Evolutionary conservation across 2,113 vertebrate species (phyloP).

Genomic region (Rhea americana): DNA sequence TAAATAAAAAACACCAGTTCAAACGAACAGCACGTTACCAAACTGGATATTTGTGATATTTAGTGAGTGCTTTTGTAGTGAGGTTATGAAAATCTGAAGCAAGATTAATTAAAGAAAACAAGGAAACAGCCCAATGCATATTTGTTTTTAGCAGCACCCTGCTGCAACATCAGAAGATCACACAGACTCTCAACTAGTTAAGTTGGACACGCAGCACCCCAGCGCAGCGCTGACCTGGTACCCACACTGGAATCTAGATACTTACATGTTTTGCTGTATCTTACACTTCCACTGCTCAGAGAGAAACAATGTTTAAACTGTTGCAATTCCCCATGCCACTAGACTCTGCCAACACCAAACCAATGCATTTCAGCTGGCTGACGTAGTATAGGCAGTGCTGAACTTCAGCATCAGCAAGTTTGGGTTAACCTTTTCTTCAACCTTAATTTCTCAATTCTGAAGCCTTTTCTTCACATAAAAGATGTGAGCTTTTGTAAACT

Average conservation of each 20-base stretch:
- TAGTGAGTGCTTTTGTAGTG: neutral
- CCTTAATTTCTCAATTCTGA: neutral
- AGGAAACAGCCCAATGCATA: neutral
- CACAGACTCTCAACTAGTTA: accelerated
- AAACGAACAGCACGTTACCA: neutral
- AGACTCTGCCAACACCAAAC: neutral
- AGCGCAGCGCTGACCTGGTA: accelerated
- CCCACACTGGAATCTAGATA: neutral
- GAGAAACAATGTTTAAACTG: neutral
- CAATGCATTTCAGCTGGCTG: neutral
- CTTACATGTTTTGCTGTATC: neutral
- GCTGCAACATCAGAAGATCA: neutral
- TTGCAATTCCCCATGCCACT: neutral
- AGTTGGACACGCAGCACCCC: neutral
- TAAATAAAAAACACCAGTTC: neutral
- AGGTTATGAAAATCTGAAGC: neutral
- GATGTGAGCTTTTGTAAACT: neutral
- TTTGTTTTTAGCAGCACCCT: neutral
- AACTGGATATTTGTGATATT: neutral
- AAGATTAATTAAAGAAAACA: neutral
- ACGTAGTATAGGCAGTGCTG: neutral
- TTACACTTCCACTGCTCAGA: neutral
- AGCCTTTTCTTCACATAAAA: conserved; percentile 1
- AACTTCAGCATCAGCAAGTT: neutral
- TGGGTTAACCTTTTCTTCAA: neutral